A percentile compares a stretch with the other conserved stretches of the same genome.
These are phyloP conservation scores for Chlorodrepanis virens DNA, from an alignment of 2,113 vertebrate species.

Conservation along the genomic window DNA sequence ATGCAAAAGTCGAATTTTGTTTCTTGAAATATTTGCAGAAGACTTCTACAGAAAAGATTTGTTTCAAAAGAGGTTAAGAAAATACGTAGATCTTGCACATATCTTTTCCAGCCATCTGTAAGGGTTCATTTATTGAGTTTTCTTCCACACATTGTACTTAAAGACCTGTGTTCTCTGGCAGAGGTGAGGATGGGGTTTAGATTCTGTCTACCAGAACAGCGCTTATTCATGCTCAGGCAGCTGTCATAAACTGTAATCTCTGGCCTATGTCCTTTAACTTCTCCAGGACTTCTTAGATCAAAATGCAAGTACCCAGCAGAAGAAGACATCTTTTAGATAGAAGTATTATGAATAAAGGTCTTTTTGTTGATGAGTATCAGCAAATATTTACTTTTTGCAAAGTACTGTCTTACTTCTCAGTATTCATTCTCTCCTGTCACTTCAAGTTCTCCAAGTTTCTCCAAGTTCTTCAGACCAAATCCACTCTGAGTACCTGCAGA, in stretches of 20 bases:
- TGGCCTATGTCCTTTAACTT: background rate
- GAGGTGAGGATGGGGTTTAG: background rate
- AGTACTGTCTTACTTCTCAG: background rate
- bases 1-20: background rate
- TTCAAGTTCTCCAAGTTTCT: background rate
- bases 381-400: background rate
- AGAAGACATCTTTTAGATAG: background rate
- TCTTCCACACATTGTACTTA: background rate
- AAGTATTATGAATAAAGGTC: background rate
- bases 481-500: background rate
- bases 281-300: background rate
- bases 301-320: background rate
- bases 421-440: background rate
- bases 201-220: background rate
- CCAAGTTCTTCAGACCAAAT: background rate
- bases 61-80: background rate
- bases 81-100: background rate
- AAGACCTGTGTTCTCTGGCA: background rate
- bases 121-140: background rate
- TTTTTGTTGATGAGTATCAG: background rate
- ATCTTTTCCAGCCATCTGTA: background rate
- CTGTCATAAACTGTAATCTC: background rate
- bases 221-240: background rate
- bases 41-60: background rate
- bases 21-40: background rate